phyloP scores from a whole-genome alignment of 2,888 invertebrate species.

The Idaea aversata region DNA sequence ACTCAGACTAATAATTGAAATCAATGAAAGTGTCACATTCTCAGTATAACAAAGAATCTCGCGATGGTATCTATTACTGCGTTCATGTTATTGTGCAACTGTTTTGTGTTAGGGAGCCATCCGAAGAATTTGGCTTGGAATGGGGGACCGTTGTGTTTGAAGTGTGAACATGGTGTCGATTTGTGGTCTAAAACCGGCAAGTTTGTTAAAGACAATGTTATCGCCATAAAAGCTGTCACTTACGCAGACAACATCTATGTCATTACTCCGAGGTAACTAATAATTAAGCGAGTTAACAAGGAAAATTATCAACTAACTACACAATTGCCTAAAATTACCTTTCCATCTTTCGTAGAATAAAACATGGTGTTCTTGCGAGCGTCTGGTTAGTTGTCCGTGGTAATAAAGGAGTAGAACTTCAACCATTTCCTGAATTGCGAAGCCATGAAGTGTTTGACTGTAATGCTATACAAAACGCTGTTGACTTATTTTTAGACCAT shows the following conservation, averaged over 20 bases:
- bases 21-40: conserved; percentile 11
- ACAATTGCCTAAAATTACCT: conserved; percentile 5
- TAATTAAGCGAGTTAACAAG: background rate
- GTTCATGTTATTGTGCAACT: conserved; percentile 18
- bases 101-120: conserved; percentile 30
- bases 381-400: conserved; percentile 69
- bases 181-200: conserved; percentile 75
- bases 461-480: conserved; percentile 83
- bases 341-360: conserved; percentile 53
- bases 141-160: conserved; percentile 64
- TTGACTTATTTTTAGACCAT: conserved; percentile 81
- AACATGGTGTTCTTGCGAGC: conserved; percentile 84
- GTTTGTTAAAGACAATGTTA: conserved; percentile 79
- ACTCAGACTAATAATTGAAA: conserved; percentile 13
- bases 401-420: conserved; percentile 44
- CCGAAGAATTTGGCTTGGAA: conserved; percentile 66
- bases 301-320: conserved; percentile 7
- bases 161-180: conserved; percentile 70
- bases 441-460: conserved; percentile 84
- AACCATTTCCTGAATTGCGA: conserved; percentile 83
- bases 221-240: conserved; percentile 80
- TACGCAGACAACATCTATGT: conserved; percentile 78
- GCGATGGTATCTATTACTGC: background rate
- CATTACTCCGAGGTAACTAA: conserved; percentile 76
- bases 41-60: conserved; percentile 15